Conservation (phyloP, 2,797 vertebrate genomes). For the Leptoclinus maculatus region DNA sequence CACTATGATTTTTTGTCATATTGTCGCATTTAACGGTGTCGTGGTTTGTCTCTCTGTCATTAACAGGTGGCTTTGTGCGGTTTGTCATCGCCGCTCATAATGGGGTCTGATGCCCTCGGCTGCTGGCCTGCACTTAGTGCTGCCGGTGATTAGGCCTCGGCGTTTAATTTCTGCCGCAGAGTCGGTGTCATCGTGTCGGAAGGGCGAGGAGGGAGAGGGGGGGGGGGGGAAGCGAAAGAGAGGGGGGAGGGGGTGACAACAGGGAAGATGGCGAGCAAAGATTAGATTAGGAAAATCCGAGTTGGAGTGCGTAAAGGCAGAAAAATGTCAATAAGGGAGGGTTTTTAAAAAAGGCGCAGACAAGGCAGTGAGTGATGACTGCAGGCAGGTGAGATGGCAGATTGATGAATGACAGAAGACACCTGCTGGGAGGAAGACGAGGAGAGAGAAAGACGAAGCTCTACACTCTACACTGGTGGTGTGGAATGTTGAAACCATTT, state of each 20-base stretch:
- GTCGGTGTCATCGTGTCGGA: constrained; percentile 15
- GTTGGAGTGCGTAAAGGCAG: background rate
- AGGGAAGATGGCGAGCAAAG: background rate
- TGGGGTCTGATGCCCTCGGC: constrained; percentile 38
- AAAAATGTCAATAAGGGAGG: background rate
- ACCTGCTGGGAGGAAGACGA: background rate
- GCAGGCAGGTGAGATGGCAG: constrained; percentile 8
- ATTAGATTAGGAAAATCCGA: background rate
- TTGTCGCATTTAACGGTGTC: constrained; percentile 12
- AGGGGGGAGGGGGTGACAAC: background rate
- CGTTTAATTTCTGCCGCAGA: constrained; percentile 35
- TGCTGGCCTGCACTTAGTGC: constrained; percentile 36
- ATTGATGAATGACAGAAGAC: constrained; percentile 26
- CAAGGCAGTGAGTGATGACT: constrained; percentile 26
- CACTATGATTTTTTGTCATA: background rate
- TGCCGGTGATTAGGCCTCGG: constrained; percentile 43
- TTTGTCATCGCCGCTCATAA: constrained; percentile 56
- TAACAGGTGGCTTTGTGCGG: constrained; percentile 22
- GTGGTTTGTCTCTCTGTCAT: constrained; percentile 24
- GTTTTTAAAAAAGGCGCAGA: background rate
- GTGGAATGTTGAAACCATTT: background rate
- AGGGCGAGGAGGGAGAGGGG: background rate
- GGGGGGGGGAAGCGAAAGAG: too few species aligned
- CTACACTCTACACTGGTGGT: background rate
- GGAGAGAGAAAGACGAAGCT: background rate